Base-by-base conservation (phyloP, 2,888 invertebrate genomes). In the Cataglyphis cursor region DNA sequence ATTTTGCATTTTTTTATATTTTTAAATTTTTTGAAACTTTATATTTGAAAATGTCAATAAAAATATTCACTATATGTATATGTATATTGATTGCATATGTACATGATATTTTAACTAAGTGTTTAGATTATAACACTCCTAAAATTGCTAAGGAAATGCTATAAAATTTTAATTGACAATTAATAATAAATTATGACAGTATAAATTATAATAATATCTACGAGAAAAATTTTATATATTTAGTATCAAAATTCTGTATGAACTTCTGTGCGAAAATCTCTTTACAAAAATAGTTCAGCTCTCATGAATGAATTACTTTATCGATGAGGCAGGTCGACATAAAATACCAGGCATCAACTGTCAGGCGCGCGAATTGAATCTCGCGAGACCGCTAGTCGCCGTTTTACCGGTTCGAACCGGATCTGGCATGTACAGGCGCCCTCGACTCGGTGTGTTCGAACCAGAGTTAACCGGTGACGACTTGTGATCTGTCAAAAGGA, bases 381-480 rank as follows among this genome's bases (percentile, higher is more conserved):
- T 54, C 35, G 12, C 81, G 83, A 89, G 88, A 85, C 86, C 74
- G 85, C 83, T 31, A 76, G 86, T 84, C 86, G 87, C 86, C 81
- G 81, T 65, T 80, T 78, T 84, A 84, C 89, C 84, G 90, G 89
- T 88, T 88, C 62, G 61, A 89, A 87, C 90, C 84, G 88, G 89
- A 85, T 70, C 21, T 2, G 8, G 64, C 59, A 35, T 48, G 21
- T 80, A 66, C 54, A 70, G 62, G 62, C 54, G 62, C 44, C 70
- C 83, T 61, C 83, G 84, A 83, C 82, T 84, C 82, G 80, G 92
- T 90, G 85, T 83, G 86, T 86, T 83, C 86, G 83, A 91, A 91
- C 92, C 92, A 88, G 92, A 90, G 87, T 74, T 84, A 91, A 91
- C 92, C 85, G 83, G 91, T 75, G 81, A 80, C 59, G 51, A 81